Evolutionary conservation across 2,888 invertebrate species (phyloP), one percentile per base, ranked within the genome.

Genomic region (Cheilosia vulpina): DNA sequence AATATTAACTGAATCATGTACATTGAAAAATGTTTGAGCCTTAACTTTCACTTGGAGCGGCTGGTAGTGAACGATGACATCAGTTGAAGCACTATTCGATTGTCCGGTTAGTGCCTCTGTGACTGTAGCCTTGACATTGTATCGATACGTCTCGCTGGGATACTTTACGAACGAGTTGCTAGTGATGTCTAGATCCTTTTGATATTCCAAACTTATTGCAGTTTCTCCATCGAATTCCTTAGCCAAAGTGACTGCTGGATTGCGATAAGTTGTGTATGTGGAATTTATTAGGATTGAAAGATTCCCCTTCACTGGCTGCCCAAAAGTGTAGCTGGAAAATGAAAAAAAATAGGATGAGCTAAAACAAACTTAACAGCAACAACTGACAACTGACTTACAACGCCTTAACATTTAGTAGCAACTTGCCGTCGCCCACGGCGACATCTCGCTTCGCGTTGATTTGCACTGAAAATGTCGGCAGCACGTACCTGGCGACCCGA

Each of bases 391-490:
- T n/a, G 7, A 89, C 90, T 89, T 88, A 91, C 91, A 89, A 90
- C 7, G 91, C 89, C 57, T 88, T 88, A 7, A 98, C 94, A 31
- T 96, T 95, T 17, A 96, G 96, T 7, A 94, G 94, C 80, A 98
- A 94, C 87, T 95, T 95, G 50, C 95, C 96, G 79, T 98, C 97
- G 87, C 95, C 95, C 90, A 97, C 96, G 0, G 97, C 96, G 4
- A 96, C 94, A 90, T 97, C 96, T 69, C 96, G 94, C 0, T 97
- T 96, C 45, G 97, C 94, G 87, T 96, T 95, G 87, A 99, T 95
- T 55, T 95, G 94, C 83, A 99, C 96, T 88, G 97, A 95, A 92
- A 98, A 99, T 90, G 98, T 98, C 0, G 99, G 99, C 87, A 98
- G 93, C 63, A 98, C 96, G 90, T 98, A 98, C 92, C 98, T 97